These are phyloP conservation scores for Spheniscus humboldti DNA, from an alignment of 2,797 vertebrate genomes.

Conservation along the genomic window DNA sequence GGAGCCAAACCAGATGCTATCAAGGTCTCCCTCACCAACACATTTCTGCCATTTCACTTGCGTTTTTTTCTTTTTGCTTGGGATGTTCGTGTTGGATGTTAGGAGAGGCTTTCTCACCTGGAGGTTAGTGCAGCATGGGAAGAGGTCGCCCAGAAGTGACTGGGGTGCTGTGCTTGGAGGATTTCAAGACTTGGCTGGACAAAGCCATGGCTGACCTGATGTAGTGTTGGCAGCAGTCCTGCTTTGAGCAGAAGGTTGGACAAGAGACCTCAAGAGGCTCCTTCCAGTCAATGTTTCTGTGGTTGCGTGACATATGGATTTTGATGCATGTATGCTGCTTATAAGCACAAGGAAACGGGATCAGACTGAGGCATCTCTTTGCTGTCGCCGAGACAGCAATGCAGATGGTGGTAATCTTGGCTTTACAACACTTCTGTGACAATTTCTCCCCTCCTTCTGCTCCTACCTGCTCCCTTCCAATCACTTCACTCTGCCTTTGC, in stretches of 20 bases:
- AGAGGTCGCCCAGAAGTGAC: neutral
- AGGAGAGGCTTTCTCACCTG: neutral
- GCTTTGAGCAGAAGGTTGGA: neutral
- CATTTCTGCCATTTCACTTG: neutral
- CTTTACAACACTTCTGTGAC: neutral
- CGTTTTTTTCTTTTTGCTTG: neutral
- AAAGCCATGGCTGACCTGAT: neutral
- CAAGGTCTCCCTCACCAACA: neutral
- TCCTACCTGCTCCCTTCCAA: neutral
- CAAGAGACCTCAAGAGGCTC: neutral
- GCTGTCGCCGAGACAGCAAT: neutral
- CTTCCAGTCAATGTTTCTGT: neutral
- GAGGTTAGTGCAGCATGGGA: neutral
- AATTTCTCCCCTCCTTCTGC: neutral
- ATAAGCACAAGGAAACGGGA: fast-evolving
- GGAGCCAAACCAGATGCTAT: neutral
- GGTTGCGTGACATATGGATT: neutral
- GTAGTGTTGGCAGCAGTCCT: neutral
- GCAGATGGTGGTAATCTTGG: neutral
- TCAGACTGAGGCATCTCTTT: neutral
- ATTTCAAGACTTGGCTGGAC: neutral
- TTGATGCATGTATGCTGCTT: neutral
- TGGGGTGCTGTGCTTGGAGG: neutral
- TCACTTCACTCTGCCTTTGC: neutral
- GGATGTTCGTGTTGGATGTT: neutral